Base-by-base conservation (phyloP, 2,113 vertebrate species). In the Tylochromis polylepis region DNA sequence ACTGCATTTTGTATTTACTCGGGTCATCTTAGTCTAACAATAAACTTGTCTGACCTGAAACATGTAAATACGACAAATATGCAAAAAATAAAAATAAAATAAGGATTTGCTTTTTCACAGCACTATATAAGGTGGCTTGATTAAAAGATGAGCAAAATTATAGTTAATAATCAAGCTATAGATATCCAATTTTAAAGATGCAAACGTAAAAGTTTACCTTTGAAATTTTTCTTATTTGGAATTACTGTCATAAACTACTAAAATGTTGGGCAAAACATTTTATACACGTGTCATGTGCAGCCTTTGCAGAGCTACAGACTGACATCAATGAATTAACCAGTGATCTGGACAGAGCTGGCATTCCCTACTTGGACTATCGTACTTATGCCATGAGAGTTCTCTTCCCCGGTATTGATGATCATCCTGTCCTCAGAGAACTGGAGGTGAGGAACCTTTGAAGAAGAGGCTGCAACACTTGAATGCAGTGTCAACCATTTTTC, bases 271-370 rank as follows among this genome's bases (percentile, higher is more conserved):
- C 41, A 83, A 81, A 58, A 86, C 83, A 58, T 81, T 56, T 49
- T 77, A 85, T 8, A 4, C 38, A n/a, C 79, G 16, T 81, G 7
- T 78, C 27, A 5, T 58, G 1, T 58, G 27, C 59, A 99, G 99
- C 99, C 8, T 99, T 99, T 92, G 99, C 99, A 8, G 99, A 99
- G 93, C 96, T 99, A 67, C 98, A 99, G 95, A 99, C 98, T 0
- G 98, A 99, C 93, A 99, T 99, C 95, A 99, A 99, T 3, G 98
- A 99, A 93, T 87, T 99, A 89, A 99, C 99, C 89, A 99, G 98
- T 0, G 99, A 99, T 92, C 96, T 99, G 92, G 98, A 99, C 94
- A 96, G 98, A 81, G 97, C 98, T 0, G 98, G 98, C 22, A 99
- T 99, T 92, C 99, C 99, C 0, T 98, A 98, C 95, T 96, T 99